A percentile compares a stretch with the other conserved stretches of the same genome.
Conservation (phyloP, 2,888 invertebrate genomes). For the Drosophila suboccidentalis region DNA sequence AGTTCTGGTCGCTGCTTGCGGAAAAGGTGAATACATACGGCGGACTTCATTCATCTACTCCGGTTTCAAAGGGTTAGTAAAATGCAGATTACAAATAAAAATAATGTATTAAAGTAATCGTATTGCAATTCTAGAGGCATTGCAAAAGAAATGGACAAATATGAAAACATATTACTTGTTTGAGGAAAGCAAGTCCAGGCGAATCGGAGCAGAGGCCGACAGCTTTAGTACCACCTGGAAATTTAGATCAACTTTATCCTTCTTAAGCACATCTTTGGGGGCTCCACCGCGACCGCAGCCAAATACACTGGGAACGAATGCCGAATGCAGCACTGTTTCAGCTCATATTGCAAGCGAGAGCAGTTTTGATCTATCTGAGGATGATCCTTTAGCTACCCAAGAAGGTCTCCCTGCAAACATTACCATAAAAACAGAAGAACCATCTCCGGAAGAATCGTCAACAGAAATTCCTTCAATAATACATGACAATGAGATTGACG, state of each 20-base stretch:
- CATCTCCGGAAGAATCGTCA: conserved; percentile 22
- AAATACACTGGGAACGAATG: not conserved
- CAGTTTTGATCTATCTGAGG: conserved; percentile 52
- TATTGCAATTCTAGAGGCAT: conserved; percentile 30
- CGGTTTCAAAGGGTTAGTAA: conserved; percentile 46
- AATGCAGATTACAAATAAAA: not conserved
- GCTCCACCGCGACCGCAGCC: not conserved
- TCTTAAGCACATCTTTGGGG: conserved; percentile 28
- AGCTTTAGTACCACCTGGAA: conserved; percentile 54
- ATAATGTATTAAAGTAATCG: not conserved
- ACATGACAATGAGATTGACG: conserved; percentile 21
- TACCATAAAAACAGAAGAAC: conserved; percentile 38
- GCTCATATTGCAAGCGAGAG: conserved; percentile 23
- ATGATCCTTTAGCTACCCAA: conserved; percentile 53
- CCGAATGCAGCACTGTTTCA: not conserved
- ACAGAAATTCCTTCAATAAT: conserved; percentile 13
- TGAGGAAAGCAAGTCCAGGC: conserved; percentile 54
- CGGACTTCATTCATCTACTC: conserved; percentile 31
- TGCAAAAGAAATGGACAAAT: conserved; percentile 57
- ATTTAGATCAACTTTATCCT: conserved; percentile 43
- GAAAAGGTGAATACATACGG: conserved; percentile 46
- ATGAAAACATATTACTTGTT: conserved; percentile 57
- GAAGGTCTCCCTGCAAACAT: conserved; percentile 29
- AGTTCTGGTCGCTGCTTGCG: conserved; percentile 54
- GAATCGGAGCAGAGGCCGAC: conserved; percentile 39